Base-by-base conservation (phyloP, 1,140 invertebrate species). In the Ceratina japonica region DNA sequence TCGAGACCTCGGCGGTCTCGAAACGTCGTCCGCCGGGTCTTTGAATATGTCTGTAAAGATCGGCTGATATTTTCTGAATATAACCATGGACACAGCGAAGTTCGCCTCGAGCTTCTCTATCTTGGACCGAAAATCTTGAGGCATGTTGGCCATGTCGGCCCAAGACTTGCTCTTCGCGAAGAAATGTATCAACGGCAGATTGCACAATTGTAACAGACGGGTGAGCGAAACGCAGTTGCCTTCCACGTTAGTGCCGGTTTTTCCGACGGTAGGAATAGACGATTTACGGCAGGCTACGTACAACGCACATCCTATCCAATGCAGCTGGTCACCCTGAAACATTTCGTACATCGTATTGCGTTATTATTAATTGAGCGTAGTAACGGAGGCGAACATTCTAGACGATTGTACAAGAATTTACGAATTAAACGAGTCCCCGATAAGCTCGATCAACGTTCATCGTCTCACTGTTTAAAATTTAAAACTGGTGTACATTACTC, bases 91-190 rank as follows among this genome's bases (percentile, higher is more conserved):
- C 1, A 99, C 98, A 75, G 97, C 96, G 94, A 99, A 99, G 88
- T 98, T 99, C 68, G 96, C 94, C 88, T 99, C 96, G 64, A 99
- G 91, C 76, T 95, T 94, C 66, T 97, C 96, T 66, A 99, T 96
- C 91, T 97, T 97, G 24, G 95, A 94, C 74, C 95, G 94, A 87
- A 99, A 98, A 61, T 97, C 96, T 82, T 95, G 94, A 0, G 97
- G 94, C 90, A 98, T 94, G 82, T 96, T 96, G 0, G 97, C 95
- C 98, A 99, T 99, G 85, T 98, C 97, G 62, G 96, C 95, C 98
- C 98, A 99, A 88, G 96, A 97, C 90, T 97, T 97, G 87, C 98
- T 98, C 93, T 99, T 99, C 63, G 95, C 95, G 90, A 99, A 99
- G 93, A 99, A 99, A 83, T 99, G 96, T 77, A 97, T 96, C 58